Evolutionary conservation across 2,113 vertebrate genomes (phyloP), one percentile per base, ranked within the genome.

Genomic region (Burhinus bistriatus): DNA sequence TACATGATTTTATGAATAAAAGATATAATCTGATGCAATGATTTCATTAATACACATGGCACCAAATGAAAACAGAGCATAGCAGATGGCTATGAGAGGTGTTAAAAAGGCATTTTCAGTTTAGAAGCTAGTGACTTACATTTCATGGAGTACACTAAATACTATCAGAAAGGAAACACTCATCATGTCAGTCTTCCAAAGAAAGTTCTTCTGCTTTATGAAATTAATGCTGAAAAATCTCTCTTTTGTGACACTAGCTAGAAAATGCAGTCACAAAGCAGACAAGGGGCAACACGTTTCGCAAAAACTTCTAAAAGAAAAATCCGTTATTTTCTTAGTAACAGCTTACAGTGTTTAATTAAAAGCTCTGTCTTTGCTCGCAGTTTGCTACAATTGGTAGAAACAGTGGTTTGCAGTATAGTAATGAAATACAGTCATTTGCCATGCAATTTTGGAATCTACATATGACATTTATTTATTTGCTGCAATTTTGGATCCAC

Each of bases 21-120:
- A 97, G 93, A 97, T 96, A 68, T 96, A 97, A 98, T 97, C 95
- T 96, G 97, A 97, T 98, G 97, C 94, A 98, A 98, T 98, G 91
- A 97, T 97, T 98, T 98, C 96, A 98, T 98, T 98, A 98, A 98
- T 98, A 97, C 91, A 98, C 97, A 97, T 96, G 97, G 95, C 95
- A 84, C 72, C 87, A 93, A 98, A 97, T 96, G 93, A 97, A 96
- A 98, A 94, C 94, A 96, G 75, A 96, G 83, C 57, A 80, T 88
- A 97, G 93, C 98, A 98, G 98, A 98, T 98, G 98, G 98, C 72
- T 93, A 59, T 64, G 65, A 97, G 83, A 87, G 78, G 95, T 96
- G 96, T 94, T 97, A 98, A 97, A 98, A 97, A 97, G 95, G 95
- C 94, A 93, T 97, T 97, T 97, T 93, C 96, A 91, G 96, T 98